Base-by-base conservation (phyloP, 2,797 vertebrate genomes). In the Aphelocoma californica region DNA sequence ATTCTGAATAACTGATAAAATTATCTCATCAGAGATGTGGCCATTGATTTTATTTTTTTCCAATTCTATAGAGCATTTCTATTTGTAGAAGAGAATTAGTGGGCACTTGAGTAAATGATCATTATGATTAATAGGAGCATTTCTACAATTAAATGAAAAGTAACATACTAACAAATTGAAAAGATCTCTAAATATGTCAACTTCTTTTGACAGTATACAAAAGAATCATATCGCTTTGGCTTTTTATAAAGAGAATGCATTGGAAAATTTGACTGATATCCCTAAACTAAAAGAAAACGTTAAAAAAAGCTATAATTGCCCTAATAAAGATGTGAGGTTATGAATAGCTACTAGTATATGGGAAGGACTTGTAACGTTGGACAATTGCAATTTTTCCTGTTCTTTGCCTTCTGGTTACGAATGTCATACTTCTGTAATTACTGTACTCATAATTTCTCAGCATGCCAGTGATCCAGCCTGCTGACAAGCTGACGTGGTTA, bases 81-180 rank as follows among this genome's bases (percentile, higher is more conserved):
- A 77, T 91, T 95, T 95, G 81, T 58, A 77, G 86, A 67, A 92
- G 31, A 85, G 60, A 90, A 82, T 93, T 95, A 89, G 40, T 58
- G 69, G 67, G 81, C 64, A 89, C 84, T 96, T 93, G 57, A 93
- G 36, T 89, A 87, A 92, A 93, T 66, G 2, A 81, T 93, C 64
- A 69, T 85, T 92, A 62, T 78, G 83, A 92, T 93, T 91, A 92
- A 95, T 72, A 92, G 48, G 50, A 95, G 9, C 34, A 45, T 85
- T 93, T 92, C 65, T 92, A 57, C 78, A 71, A 58, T 51, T 78
- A 64, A 14, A 54, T 42, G 12, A 36, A 90, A 93, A 95, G 78
- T 62, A 93, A 61, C 57, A 53, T 58, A 47, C 53, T 87, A 88
- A 36, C 28, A 65, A 66, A 36, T 77, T 74, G 71, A 77, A 93